Base-by-base conservation (phyloP, 2,113 vertebrate species). In the Rutilus rutilus region DNA sequence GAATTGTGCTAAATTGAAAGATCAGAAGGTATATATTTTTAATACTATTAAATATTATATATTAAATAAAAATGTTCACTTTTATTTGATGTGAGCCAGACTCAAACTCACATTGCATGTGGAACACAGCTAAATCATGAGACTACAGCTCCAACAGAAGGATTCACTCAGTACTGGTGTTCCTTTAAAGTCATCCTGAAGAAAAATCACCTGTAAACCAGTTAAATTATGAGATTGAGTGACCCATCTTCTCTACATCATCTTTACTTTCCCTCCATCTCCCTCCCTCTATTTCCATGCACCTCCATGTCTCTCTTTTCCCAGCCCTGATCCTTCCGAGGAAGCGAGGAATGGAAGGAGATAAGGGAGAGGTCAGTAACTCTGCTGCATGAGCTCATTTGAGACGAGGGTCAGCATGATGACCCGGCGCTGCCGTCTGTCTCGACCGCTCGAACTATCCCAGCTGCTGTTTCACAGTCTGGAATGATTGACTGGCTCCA, bases 321-420 rank as follows among this genome's bases (percentile, higher is more conserved):
- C 54, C 54, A 45, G 19, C 47, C 12, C 14, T 64, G 65, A 83
- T 73, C 27, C 50, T 73, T 83, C 65, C 57, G 65, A 69, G 27
- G 64, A n/a, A 83, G 67, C 6, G 3, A 25, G 33, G 65, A 83
- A 71, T 59, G 67, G 81, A 73, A 27, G 23, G 30, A 83, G 81
- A 73, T 83, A 83, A 73, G 81, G 21, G 65, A 42, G 81, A 83
- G 81, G 81, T 83, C 81, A 73, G 42, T 83, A 39, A 73, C 81
- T 83, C 67, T 39, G 33, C 81, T 83, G 30, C 81, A 73, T 83
- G 81, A 83, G 65, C 81, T 83, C 81, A 83, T 83, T 73, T 83
- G 67, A 83, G 81, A 83, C 8, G 65, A 73, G 81, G 81, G 81
- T 83, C 81, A 73, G 67, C 33, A 21, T 83, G 81, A 83, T 50